phyloP scores from a whole-genome alignment of 2,888 invertebrate species.

The Diadromus collaris region DNA sequence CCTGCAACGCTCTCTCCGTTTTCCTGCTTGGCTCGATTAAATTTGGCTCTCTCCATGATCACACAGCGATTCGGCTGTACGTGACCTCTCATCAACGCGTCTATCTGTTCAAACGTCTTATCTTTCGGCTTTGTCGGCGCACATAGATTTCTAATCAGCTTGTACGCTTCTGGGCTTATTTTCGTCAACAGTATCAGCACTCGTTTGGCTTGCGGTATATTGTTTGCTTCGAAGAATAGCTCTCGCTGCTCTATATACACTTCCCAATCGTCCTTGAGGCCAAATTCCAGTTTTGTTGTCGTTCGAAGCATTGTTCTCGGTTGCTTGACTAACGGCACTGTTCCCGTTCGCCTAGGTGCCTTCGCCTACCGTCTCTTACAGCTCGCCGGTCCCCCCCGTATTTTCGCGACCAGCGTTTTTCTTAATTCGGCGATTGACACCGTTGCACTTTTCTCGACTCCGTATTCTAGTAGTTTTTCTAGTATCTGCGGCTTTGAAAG shows the following conservation, averaged over 20 bases:
- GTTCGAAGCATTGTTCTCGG: neutral
- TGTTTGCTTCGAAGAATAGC: neutral
- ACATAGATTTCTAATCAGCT: constrained; percentile 50
- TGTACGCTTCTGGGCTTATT: constrained; percentile 45
- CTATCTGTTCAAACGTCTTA: constrained; percentile 51
- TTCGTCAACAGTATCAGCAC: constrained; percentile 37
- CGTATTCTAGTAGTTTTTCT: neutral
- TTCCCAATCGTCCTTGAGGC: neutral
- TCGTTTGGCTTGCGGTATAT: constrained; percentile 40
- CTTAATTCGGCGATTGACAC: neutral
- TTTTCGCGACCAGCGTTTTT: neutral
- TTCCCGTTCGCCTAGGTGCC: neutral
- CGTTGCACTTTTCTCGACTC: neutral
- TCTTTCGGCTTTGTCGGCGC: constrained; percentile 54
- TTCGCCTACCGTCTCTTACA: neutral
- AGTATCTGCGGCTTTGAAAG: neutral
- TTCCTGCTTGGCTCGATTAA: constrained; percentile 53
- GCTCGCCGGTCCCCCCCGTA: neutral
- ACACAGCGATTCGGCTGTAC: constrained; percentile 48
- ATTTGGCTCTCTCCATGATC: constrained; percentile 57
- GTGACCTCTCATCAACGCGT: constrained; percentile 55
- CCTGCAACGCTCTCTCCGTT: constrained; percentile 49
- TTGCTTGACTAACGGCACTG: neutral
- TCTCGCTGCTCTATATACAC: neutral
- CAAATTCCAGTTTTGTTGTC: neutral